Percentiles rank a stretch among this genome's conserved stretches.
These are phyloP conservation scores for Brachionus asplanchnoidis DNA, from an alignment of 1,140 invertebrate species.

Conservation along the genomic window DNA sequence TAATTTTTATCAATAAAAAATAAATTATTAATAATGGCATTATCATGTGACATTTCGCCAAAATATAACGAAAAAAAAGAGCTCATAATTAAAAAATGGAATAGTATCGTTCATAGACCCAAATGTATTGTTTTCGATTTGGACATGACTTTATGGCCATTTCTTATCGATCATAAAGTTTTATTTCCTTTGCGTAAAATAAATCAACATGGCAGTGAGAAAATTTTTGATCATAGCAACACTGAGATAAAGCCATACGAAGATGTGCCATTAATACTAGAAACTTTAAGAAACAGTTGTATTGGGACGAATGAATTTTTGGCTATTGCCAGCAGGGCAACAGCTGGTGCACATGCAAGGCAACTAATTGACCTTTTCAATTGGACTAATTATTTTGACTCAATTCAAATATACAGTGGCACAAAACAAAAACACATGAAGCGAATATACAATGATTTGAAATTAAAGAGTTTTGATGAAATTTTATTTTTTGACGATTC, in stretches of 20 bases:
- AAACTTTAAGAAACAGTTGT: not conserved
- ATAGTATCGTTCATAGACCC: not conserved
- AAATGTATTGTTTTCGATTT: constrained; percentile 37
- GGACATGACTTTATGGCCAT: constrained; percentile 36
- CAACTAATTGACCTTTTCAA: not conserved
- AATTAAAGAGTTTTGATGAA: constrained; percentile 1
- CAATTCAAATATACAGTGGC: constrained; percentile 16
- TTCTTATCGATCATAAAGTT: constrained; percentile 6
- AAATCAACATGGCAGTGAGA: not conserved
- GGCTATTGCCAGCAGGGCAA: not conserved
- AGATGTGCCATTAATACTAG: not conserved
- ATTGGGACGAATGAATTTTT: not conserved
- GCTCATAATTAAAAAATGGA: constrained; percentile 1
- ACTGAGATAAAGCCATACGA: not conserved
- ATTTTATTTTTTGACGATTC: constrained; percentile 41
- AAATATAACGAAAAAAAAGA: not conserved
- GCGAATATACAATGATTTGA: not conserved
- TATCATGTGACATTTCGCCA: not conserved
- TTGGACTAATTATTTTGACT: not conserved
- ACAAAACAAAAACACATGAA: constrained; percentile 20
- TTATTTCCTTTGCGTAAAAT: not conserved
- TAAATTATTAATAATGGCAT: not conserved
- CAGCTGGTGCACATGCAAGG: not conserved
- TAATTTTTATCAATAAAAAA: no score
- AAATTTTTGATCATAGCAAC: constrained; percentile 25